Evolutionary conservation across 1,140 invertebrate genomes (phyloP).

Genomic region (Ericerus pela): DNA sequence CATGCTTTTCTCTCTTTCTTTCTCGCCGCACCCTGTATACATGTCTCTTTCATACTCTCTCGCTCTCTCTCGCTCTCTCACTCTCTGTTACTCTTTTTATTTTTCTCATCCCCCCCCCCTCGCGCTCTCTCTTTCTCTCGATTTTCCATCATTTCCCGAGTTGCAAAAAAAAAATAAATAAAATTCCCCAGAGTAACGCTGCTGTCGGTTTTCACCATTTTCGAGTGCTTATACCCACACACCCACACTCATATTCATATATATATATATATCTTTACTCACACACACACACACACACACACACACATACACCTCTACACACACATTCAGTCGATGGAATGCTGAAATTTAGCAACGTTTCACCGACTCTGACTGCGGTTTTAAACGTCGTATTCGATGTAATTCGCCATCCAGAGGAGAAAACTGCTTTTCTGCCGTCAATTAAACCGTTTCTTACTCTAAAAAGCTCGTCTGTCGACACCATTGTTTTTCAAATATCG

Average conservation of each 20-base stretch:
- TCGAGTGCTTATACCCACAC: too few relatives aligned
- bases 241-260: too few relatives aligned
- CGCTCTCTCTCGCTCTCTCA: too few relatives aligned
- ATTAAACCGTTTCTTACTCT: constrained; percentile 3
- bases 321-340: constrained; percentile 4
- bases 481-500: constrained; percentile 4
- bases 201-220: constrained; percentile 5
- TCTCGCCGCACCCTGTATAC: too few relatives aligned
- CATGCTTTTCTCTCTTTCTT: too few relatives aligned
- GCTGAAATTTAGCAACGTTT: constrained; percentile 11
- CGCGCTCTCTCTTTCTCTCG: too few relatives aligned
- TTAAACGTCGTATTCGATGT: constrained; percentile 10
- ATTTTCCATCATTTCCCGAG: constrained; percentile 6
- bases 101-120: too few relatives aligned
- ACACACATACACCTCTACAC: constrained; percentile 6
- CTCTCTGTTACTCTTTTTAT: too few relatives aligned
- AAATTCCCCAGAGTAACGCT: constrained; percentile 5
- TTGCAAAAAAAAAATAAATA: too few relatives aligned
- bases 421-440: background rate
- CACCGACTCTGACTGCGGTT: constrained; percentile 8
- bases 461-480: background rate
- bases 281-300: too few relatives aligned
- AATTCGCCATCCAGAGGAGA: constrained; percentile 1
- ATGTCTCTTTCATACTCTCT: too few relatives aligned
- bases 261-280: too few relatives aligned